A percentile compares a stretch with the other conserved stretches of the same genome.
Conservation (phyloP, 2,113 vertebrate species). For the Larimichthys crocea region DNA sequence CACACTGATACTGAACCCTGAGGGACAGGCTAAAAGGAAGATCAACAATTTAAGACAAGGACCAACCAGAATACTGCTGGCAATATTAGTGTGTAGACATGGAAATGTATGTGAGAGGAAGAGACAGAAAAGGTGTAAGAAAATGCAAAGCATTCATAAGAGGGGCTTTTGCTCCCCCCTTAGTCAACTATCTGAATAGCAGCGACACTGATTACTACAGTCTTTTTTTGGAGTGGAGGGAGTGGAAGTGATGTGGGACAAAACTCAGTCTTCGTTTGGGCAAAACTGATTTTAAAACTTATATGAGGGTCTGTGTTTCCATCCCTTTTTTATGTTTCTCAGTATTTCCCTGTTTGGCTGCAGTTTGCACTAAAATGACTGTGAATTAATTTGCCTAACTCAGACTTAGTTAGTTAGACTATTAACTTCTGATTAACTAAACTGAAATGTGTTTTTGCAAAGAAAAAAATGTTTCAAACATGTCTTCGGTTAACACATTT, state of each 20-base stretch:
- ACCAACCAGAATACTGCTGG: conserved; percentile 23
- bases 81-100: background rate
- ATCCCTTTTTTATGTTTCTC: background rate
- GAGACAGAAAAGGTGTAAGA: background rate
- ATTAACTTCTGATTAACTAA: background rate
- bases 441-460: background rate
- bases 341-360: background rate
- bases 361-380: background rate
- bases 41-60: conserved; percentile 25
- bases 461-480: background rate
- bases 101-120: background rate
- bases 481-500: background rate
- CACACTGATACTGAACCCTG: conserved; percentile 20
- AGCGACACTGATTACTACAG: background rate
- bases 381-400: background rate
- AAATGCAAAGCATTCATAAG: background rate
- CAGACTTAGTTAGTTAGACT: too few relatives aligned
- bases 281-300: background rate
- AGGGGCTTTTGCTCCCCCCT: conserved; percentile 53
- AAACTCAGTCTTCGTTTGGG: background rate
- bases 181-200: conserved; percentile 35
- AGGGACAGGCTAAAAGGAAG: background rate
- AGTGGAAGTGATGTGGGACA: background rate
- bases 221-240: background rate
- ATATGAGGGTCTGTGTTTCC: background rate